These are phyloP conservation scores for Macquaria australasica DNA, from an alignment of 2,113 vertebrate species.

Conservation along the genomic window DNA sequence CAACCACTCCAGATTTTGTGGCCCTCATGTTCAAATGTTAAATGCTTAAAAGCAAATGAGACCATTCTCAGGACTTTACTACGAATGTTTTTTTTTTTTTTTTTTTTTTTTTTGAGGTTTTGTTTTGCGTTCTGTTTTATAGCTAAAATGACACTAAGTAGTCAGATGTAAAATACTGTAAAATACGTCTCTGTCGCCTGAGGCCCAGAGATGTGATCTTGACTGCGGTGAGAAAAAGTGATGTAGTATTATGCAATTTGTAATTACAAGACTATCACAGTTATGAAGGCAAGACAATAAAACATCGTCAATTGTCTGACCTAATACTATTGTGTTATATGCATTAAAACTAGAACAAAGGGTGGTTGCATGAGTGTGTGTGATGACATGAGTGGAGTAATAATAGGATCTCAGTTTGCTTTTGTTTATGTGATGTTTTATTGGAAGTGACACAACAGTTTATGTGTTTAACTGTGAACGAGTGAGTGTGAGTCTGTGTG, in stretches of 20 bases:
- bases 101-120: background rate
- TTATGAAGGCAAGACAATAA: background rate
- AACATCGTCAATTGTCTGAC: background rate
- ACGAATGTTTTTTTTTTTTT: background rate
- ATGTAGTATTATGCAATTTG: too few species aligned
- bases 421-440: background rate
- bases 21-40: background rate
- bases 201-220: conserved; percentile 1
- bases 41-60: background rate
- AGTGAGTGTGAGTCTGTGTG: background rate
- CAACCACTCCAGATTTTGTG: fast-evolving
- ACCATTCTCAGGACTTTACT: background rate
- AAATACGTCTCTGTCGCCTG: conserved; percentile 1
- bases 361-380: background rate
- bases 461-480: background rate
- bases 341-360: background rate
- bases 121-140: background rate
- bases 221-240: background rate
- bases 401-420: background rate
- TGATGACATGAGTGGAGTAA: background rate
- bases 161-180: conserved; percentile 10
- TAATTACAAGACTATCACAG: background rate
- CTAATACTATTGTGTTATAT: background rate
- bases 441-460: background rate
- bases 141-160: background rate